These are phyloP conservation scores for Cisticola juncidis DNA, from an alignment of 2,113 vertebrate genomes.

Conservation along the genomic window DNA sequence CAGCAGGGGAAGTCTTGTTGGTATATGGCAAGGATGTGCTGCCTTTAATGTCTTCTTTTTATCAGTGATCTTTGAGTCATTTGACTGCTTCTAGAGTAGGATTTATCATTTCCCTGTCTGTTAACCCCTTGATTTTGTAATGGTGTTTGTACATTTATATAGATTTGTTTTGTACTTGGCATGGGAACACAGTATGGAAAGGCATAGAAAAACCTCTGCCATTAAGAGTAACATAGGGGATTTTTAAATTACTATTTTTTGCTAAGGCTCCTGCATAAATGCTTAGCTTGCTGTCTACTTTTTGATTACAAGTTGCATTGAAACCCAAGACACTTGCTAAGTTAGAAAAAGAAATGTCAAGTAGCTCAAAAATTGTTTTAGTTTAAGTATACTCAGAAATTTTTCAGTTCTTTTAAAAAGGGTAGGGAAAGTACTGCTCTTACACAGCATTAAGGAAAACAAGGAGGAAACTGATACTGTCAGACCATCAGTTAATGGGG, in stretches of 20 bases:
- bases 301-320: not conserved
- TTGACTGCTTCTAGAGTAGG: not conserved
- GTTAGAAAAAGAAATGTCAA: not conserved
- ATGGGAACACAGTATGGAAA: not conserved
- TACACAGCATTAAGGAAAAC: not conserved
- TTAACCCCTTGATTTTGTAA: not conserved
- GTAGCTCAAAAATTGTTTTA: not conserved
- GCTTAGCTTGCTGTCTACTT: not conserved
- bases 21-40: conserved; percentile 3
- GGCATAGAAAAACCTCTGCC: not conserved
- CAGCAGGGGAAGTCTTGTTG: conserved; percentile 56
- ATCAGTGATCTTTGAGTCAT: conserved; percentile 8
- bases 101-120: not conserved
- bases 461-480: not conserved
- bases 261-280: not conserved
- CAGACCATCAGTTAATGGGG: not conserved
- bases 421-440: not conserved
- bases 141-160: not conserved
- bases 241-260: not conserved
- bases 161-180: not conserved
- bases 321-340: not conserved
- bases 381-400: not conserved
- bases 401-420: not conserved
- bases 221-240: not conserved
- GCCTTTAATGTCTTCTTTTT: conserved; percentile 23